A percentile compares a stretch with the other conserved stretches of the same genome.
Evolutionary conservation across 2,797 vertebrate species (phyloP).

Genomic region (Threskiornis aethiopicus): DNA sequence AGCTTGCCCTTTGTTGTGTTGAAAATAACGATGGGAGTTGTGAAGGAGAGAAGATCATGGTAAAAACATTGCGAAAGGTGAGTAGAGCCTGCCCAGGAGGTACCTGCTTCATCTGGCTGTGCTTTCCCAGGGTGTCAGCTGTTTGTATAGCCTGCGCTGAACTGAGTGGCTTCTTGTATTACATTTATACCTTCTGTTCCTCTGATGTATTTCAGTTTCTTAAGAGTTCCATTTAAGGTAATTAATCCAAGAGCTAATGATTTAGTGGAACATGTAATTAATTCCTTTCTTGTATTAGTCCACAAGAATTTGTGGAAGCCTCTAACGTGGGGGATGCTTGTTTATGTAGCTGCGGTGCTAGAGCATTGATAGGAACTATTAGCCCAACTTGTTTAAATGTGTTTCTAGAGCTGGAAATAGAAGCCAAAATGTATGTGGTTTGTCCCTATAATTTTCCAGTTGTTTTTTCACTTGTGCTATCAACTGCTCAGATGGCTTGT

Average conservation of each 20-base stretch:
- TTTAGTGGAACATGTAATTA: not conserved
- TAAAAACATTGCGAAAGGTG: not conserved
- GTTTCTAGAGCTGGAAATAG: not conserved
- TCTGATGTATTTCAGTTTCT: not conserved
- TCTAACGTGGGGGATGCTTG: not conserved
- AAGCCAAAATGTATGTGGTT: not conserved
- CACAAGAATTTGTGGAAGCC: not conserved
- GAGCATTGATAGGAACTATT: not conserved
- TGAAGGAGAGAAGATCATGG: not conserved
- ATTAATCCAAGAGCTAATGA: not conserved
- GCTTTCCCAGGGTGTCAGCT: not conserved
- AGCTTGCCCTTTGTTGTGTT: not conserved
- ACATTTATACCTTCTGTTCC: not conserved
- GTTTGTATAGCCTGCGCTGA: not conserved
- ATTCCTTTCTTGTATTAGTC: not conserved
- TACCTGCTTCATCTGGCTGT: not conserved
- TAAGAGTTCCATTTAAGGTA: not conserved
- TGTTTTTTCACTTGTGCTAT: not conserved
- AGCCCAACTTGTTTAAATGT: not conserved
- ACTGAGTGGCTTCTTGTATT: not conserved
- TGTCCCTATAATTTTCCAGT: slow-evolving; percentile 8
- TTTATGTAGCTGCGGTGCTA: not conserved
- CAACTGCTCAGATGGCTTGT: not conserved
- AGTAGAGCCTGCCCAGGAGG: not conserved
- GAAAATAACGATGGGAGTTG: not conserved